Evolutionary conservation across 2,113 vertebrate genomes (phyloP).

Genomic region (Verasper variegatus): DNA sequence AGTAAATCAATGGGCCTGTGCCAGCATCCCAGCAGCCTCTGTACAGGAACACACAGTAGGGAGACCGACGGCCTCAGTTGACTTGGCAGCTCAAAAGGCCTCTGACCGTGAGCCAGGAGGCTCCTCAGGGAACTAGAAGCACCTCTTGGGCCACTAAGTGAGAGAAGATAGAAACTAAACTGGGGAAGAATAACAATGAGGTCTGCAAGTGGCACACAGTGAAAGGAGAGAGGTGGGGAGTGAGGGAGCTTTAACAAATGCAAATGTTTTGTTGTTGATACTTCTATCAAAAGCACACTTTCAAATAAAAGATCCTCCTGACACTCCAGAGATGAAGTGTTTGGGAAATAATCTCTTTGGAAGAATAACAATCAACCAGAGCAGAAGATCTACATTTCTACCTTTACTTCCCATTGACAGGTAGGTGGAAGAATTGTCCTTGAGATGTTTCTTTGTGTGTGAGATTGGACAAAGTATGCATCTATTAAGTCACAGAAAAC

Average conservation of each 20-base stretch:
- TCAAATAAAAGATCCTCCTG: slow-evolving; percentile 15
- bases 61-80: slow-evolving; percentile 70
- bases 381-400: slow-evolving; percentile 22
- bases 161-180: slow-evolving; percentile 63
- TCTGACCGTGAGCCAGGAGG: slow-evolving; percentile 73
- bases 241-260: slow-evolving; percentile 28
- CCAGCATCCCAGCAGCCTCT: slow-evolving; percentile 71
- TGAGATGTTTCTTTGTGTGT: slow-evolving; percentile 38
- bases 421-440: slow-evolving; percentile 49
- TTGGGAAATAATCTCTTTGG: slow-evolving; percentile 31
- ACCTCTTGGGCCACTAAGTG: slow-evolving; percentile 68
- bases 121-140: slow-evolving; percentile 67
- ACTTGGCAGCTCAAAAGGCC: slow-evolving; percentile 75
- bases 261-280: slow-evolving; percentile 10
- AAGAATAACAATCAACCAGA: slow-evolving; percentile 8
- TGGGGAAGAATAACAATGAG: slow-evolving; percentile 63
- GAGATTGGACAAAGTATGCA: slow-evolving; percentile 34
- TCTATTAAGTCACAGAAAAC: slow-evolving; percentile 48
- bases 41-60: slow-evolving; percentile 64
- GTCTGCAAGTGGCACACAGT: slow-evolving; percentile 35
- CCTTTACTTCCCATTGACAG: slow-evolving; percentile 18
- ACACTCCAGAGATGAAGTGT: slow-evolving; percentile 24
- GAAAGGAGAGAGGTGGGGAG: slow-evolving; percentile 15
- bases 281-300: slow-evolving; percentile 34
- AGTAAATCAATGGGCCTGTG: slow-evolving; percentile 74